Evolutionary conservation across 2,797 vertebrate species (phyloP), one percentile per base, ranked within the genome.

Genomic region (Chelmon rostratus): DNA sequence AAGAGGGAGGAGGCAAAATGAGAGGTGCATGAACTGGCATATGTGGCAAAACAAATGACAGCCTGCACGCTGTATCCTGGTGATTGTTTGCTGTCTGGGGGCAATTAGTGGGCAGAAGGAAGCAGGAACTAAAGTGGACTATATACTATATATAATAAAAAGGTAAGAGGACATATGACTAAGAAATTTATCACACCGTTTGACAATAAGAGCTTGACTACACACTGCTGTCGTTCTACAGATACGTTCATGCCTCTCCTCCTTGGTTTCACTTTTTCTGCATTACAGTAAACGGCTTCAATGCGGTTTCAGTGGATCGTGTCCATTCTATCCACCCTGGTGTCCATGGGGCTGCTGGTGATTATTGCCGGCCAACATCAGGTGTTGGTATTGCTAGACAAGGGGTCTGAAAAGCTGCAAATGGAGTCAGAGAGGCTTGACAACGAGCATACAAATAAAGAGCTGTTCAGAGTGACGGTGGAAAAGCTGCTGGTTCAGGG

Each of bases 401-500:
- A 4, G 3, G 3, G 1, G 0, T 5, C 0, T 1, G 21, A 47
- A 8, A 61, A 1, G 1, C 9, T 61, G 2, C 0, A 23, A 2
- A 0, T 0, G 0, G 0, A 12, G 0, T 8, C 18, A 1, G 0
- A 35, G 1, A 1, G 0, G 0, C 0, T 25, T 3, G 4, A 12
- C 1, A 1, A 18, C 1, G 1, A 35, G 1, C 3, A 53, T 8
- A 2, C 0, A 3, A 44, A 57, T 5, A 8, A 49, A 2, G 3
- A 40, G 0, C 1, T 2, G 0, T 12, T n/a, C 1, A 73, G 52
- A 57, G 5, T 0, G 0, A 0, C 16, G 0, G 0, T 85, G 42
- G 64, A 66, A n/a, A 66, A 33, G 0, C 9, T 65, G 40, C 0
- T 82, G 47, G 0, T 0, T 0, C 5, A 33, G 4, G 35, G 1